Percentiles rank a stretch among this genome's conserved stretches.
Evolutionary conservation across 2,113 vertebrate genomes (phyloP).

Genomic region (Sula dactylatra): DNA sequence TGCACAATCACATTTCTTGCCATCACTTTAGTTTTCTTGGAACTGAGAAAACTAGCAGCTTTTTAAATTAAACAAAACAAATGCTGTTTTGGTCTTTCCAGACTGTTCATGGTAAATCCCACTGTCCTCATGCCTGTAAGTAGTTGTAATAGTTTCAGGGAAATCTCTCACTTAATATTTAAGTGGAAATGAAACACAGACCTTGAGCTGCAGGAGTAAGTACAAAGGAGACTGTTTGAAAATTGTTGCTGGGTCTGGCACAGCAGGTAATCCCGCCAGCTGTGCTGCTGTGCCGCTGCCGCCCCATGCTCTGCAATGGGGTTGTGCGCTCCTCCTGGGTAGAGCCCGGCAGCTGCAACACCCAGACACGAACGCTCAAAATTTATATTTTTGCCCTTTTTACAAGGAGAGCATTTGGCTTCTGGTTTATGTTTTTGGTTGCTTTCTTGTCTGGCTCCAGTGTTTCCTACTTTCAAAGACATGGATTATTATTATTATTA

Average conservation of each 20-base stretch:
- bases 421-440: not conserved
- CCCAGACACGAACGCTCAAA: not conserved
- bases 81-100: slow-evolving; percentile 46
- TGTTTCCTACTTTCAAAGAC: not conserved
- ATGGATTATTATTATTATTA: not conserved
- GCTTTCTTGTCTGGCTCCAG: not conserved
- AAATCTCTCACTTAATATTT: not conserved
- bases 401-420: not conserved
- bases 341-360: not conserved
- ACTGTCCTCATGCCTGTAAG: not conserved
- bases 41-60: slow-evolving; percentile 55
- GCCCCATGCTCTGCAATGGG: not conserved
- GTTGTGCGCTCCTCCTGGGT: not conserved
- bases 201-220: not conserved
- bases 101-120: not conserved
- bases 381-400: not conserved
- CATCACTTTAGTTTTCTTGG: slow-evolving; percentile 35
- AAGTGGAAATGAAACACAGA: not conserved
- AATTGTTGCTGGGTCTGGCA: not conserved
- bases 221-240: not conserved
- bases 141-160: not conserved
- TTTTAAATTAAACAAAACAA: slow-evolving; percentile 56
- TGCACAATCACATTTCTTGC: slow-evolving; percentile 36
- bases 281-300: not conserved
- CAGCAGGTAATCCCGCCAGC: not conserved